Evolutionary conservation across 2,797 vertebrate genomes (phyloP), one percentile per base, ranked within the genome.

Genomic region (Nannoperca obscura): DNA sequence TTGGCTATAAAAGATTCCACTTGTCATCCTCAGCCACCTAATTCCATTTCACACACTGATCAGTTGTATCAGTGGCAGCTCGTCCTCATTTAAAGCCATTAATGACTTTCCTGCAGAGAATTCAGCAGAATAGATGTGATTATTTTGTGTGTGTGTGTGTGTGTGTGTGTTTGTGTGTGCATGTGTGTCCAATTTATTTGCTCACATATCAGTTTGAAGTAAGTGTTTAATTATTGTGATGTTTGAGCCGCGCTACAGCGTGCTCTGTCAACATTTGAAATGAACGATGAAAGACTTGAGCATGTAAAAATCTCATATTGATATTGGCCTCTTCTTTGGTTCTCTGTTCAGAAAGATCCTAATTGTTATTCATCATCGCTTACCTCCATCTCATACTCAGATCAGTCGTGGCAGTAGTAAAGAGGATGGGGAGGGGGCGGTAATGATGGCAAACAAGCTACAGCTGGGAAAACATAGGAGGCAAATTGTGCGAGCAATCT

Each of bases 11-110:
- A 90, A 89, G 80, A 92, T 90, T 82, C 70, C 74, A 67, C 87
- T 92, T 89, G 87, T 93, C 92, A 88, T 85, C 86, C 78, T 84
- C 80, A 81, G 88, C 69, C 72, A 82, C 83, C 87, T 88, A 88
- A 91, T 86, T 89, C 81, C 81, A 82, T 89, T 83, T 84, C 83
- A 87, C 90, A 89, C 84, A 80, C 72, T 78, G 82, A 91, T 91
- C 86, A 87, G 78, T 86, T 78, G 82, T 80, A 83, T 89, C 85
- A 61, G 76, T 78, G 80, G 81, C 86, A 88, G 71, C 77, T 88
- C 75, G 52, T 90, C 62, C 85, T 92, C 86, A 88, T 90, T 88
- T 91, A 78, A 88, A 89, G 83, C 75, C 78, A 89, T 90, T 88
- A 88, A 89, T 88, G 88, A 88, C 81, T 90, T 84, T 87, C 71